A percentile compares a stretch with the other conserved stretches of the same genome.
These are phyloP conservation scores for Bradysia coprophila DNA, from an alignment of 1,140 invertebrate species.

Conservation along the genomic window DNA sequence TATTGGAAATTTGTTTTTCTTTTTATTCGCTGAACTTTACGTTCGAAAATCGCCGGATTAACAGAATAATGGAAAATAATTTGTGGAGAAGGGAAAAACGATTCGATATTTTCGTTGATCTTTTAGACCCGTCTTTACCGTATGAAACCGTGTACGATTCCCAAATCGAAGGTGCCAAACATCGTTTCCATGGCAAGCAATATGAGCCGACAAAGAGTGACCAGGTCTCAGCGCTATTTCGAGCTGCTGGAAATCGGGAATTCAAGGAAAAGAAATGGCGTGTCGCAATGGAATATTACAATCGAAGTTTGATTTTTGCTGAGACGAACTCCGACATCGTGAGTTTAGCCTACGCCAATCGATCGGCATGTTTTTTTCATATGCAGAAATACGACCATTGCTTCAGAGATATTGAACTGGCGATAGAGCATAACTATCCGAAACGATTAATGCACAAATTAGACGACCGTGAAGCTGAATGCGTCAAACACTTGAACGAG, in stretches of 20 bases:
- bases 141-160: too few species aligned
- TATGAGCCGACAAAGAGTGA: too few species aligned
- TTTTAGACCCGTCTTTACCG: too few species aligned
- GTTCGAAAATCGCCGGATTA: too few species aligned
- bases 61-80: too few species aligned
- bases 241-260: constrained; percentile 33
- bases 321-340: not conserved
- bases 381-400: constrained; percentile 19
- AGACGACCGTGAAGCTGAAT: not conserved
- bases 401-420: constrained; percentile 20
- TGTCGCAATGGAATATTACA: not conserved
- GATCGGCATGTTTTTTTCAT: constrained; percentile 14
- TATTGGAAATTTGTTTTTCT: too few species aligned
- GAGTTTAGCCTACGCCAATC: not conserved
- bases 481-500: too few species aligned
- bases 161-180: too few species aligned
- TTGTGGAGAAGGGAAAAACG: too few species aligned
- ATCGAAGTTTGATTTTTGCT: constrained; percentile 1
- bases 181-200: too few species aligned
- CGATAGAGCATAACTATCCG: constrained; percentile 3
- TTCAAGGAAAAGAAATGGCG: constrained; percentile 11
- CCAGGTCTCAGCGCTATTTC: constrained; percentile 21
- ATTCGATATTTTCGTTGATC: too few species aligned
- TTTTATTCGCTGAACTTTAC: too few species aligned
- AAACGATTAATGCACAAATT: not conserved